phyloP scores from a whole-genome alignment of 2,888 invertebrate species.

The Bembecia ichneumoniformis region DNA sequence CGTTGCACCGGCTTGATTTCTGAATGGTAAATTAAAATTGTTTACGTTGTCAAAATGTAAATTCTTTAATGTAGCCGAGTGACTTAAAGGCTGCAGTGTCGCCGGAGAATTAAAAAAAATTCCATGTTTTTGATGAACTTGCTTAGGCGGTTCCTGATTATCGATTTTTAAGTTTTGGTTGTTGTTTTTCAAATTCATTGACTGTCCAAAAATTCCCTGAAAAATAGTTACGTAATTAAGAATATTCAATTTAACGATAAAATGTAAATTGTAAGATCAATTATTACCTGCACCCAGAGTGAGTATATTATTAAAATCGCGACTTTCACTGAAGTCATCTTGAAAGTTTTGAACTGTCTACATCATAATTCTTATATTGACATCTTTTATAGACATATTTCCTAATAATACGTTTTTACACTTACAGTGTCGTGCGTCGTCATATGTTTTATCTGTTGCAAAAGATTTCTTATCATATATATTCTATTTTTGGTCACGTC shows the following conservation, averaged over 20 bases:
- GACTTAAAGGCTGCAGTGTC: neutral
- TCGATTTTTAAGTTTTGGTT: neutral
- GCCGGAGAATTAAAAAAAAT: neutral
- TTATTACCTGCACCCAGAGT: too few species aligned
- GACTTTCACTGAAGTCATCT: slow-evolving; percentile 37
- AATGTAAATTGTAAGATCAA: too few species aligned
- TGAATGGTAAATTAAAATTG: too few species aligned
- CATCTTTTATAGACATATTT: slow-evolving; percentile 28
- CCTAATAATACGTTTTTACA: slow-evolving; percentile 14
- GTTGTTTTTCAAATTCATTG: slow-evolving; percentile 17
- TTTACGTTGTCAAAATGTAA: too few species aligned
- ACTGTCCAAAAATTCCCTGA: slow-evolving; percentile 26
- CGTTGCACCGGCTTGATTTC: too few species aligned
- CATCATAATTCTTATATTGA: slow-evolving; percentile 31
- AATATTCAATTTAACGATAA: too few species aligned
- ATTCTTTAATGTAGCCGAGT: too few species aligned
- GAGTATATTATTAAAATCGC: slow-evolving; percentile 16
- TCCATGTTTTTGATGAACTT: neutral
- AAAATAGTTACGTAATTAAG: slow-evolving; percentile 9
- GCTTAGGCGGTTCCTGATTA: neutral
- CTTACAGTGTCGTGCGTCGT: neutral
- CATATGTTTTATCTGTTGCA: neutral
- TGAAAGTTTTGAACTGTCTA: slow-evolving; percentile 31
- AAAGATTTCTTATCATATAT: neutral
- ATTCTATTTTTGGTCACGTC: neutral